A percentile compares a stretch with the other conserved stretches of the same genome.
Conservation (phyloP, 2,888 invertebrate species). For the Aromia moschata region DNA sequence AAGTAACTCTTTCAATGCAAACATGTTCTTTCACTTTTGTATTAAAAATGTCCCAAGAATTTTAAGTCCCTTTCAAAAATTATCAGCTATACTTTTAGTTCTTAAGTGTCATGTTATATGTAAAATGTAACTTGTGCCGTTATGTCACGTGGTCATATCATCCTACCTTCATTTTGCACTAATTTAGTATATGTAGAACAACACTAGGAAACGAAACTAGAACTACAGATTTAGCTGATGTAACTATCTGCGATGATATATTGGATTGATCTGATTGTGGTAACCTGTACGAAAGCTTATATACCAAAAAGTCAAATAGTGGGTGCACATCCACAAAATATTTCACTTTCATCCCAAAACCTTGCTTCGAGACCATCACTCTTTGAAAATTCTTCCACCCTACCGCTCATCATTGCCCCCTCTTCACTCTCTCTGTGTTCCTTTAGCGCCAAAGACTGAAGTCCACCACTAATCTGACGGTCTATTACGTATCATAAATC, state of each 20-base stretch:
- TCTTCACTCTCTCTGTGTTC: constrained; percentile 33
- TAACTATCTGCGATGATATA: constrained; percentile 37
- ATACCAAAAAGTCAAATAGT: constrained; percentile 54
- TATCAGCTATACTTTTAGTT: too few relatives aligned
- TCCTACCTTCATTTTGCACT: constrained; percentile 44
- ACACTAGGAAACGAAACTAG: constrained; percentile 20
- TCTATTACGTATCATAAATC: constrained; percentile 24
- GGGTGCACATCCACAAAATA: constrained; percentile 56
- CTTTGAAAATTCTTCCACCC: constrained; percentile 45
- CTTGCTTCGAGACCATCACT: constrained; percentile 52
- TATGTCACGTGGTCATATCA: too few relatives aligned
- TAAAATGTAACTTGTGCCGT: too few relatives aligned
- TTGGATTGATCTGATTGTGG: constrained; percentile 51
- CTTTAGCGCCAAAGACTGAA: constrained; percentile 23
- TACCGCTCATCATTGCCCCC: constrained; percentile 40
- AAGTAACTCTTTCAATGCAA: too few relatives aligned
- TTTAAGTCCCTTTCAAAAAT: too few relatives aligned
- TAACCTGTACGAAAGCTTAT: constrained; percentile 52
- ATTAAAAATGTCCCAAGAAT: too few relatives aligned
- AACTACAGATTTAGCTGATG: constrained; percentile 6
- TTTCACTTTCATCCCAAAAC: constrained; percentile 59
- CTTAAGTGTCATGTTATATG: too few relatives aligned
- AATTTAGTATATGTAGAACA: constrained; percentile 2
- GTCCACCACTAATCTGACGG: constrained; percentile 31
- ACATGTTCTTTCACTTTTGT: too few relatives aligned